Conservation (phyloP, 2,888 invertebrate species). For the Perizoma flavofasciatum region DNA sequence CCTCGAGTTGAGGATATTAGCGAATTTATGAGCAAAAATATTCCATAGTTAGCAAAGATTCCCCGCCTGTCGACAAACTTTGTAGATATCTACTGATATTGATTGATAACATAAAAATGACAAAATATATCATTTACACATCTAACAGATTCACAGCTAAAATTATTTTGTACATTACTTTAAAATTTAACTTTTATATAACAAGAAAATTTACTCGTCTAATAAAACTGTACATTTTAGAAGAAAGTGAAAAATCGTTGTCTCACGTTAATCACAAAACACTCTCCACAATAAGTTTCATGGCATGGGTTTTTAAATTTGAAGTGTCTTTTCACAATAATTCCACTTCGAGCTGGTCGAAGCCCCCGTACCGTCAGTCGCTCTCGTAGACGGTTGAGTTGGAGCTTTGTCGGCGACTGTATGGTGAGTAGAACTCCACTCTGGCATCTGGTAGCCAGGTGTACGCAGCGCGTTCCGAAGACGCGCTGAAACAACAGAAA, state of each 20-base stretch:
- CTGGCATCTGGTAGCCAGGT: slow-evolving; percentile 80
- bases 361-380: slow-evolving; percentile 75
- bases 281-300: slow-evolving; percentile 3
- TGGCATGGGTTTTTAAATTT: background rate
- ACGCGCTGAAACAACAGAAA: slow-evolving; percentile 70
- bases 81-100: slow-evolving; percentile 25
- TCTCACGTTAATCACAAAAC: slow-evolving; percentile 6
- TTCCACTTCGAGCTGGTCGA: slow-evolving; percentile 76
- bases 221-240: background rate
- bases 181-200: no score
- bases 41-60: slow-evolving; percentile 49
- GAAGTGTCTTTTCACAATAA: slow-evolving; percentile 56
- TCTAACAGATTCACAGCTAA: background rate
- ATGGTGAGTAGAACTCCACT: slow-evolving; percentile 75
- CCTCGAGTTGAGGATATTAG: slow-evolving; percentile 61
- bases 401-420: slow-evolving; percentile 73
- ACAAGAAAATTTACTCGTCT: slow-evolving; percentile 6
- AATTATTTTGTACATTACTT: no score
- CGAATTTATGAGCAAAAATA: slow-evolving; percentile 79
- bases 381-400: slow-evolving; percentile 80
- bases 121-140: background rate
- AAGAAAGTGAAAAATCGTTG: slow-evolving; percentile 15
- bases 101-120: slow-evolving; percentile 17
- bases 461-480: slow-evolving; percentile 82
- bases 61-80: slow-evolving; percentile 31